phyloP scores from a whole-genome alignment of 1,140 invertebrate genomes.

The Dendrolimus punctatus region DNA sequence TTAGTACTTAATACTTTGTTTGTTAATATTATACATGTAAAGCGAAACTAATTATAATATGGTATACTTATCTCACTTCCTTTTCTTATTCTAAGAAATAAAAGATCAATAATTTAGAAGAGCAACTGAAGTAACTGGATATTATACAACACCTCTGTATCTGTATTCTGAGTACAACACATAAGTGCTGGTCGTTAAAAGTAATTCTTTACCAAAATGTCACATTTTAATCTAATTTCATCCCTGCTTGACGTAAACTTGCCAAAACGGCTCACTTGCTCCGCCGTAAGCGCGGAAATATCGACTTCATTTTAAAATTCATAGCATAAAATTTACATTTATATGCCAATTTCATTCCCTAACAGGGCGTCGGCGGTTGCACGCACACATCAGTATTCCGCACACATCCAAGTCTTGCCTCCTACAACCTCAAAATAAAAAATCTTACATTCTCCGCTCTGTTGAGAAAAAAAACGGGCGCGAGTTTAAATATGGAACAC shows the following conservation, averaged over 20 bases:
- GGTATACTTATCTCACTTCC: too few species aligned
- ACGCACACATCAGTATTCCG: conserved; percentile 67
- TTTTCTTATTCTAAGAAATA: too few species aligned
- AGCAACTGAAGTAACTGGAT: too few species aligned
- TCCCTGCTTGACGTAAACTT: conserved; percentile 50
- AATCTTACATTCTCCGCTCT: conserved; percentile 56
- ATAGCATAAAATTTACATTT: conserved; percentile 72
- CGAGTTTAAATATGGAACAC: conserved; percentile 70
- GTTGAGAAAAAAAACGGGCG: conserved; percentile 56
- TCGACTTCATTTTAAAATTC: conserved; percentile 71
- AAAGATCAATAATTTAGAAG: too few species aligned
- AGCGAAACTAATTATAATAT: too few species aligned
- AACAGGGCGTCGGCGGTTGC: conserved; percentile 59
- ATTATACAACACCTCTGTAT: neutral
- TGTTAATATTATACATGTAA: too few species aligned
- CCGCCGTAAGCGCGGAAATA: conserved; percentile 55
- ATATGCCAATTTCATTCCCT: conserved; percentile 71
- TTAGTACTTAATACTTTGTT: too few species aligned
- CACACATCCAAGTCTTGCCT: conserved; percentile 43
- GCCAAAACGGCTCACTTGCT: conserved; percentile 40
- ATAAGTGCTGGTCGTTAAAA: conserved; percentile 37
- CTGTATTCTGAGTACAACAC: too few species aligned
- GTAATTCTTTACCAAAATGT: conserved; percentile 50
- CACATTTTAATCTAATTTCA: conserved; percentile 64
- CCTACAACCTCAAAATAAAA: conserved; percentile 51